Evolutionary conservation across 2,113 vertebrate species (phyloP), one percentile per base, ranked within the genome.

Genomic region (Chionodraco myersi): DNA sequence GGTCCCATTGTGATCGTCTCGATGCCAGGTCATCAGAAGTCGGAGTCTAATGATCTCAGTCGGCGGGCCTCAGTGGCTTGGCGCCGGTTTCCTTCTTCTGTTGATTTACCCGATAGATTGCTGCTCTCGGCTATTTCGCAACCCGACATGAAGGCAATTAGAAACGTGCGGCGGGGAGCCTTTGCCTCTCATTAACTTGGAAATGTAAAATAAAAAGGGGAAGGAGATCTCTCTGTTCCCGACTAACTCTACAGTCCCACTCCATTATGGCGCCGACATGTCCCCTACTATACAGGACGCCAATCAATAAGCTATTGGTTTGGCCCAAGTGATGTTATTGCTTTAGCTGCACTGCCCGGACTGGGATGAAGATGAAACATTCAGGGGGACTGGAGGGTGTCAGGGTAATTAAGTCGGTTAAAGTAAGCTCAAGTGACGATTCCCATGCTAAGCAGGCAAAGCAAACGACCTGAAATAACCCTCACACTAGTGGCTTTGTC

Each of bases 391-490:
- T 83, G 80, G 75, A 88, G 79, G 77, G 85, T 91, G 91, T 92
- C 86, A 80, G 88, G 87, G 91, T 93, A 94, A 95, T 95, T 94
- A 95, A 95, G 93, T 93, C 81, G n/a, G 88, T 92, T 93, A 91
- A 92, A 94, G 89, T 92, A 90, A 91, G 92, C 92, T 84, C 67
- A 84, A 93, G 89, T 84, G 89, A 92, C 68, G 79, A 86, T 84
- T 90, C 79, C 82, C 86, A 92, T 92, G 89, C 82, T 91, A 93
- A 90, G 83, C 79, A 92, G 88, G 86, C 81, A 54, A 62, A 75
- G 82, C 67, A 49, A 90, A 82, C 67, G 84, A 91, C 90, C 91
- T 84, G 69, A 70, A 93, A 89, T 89, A 90, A 92, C 79, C 90
- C 85, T 85, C 88, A 89, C 87, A 92, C 82, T 90, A 62, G 88